Evolutionary conservation across 2,888 invertebrate species (phyloP).

Genomic region (Psococerastis gibbosa): DNA sequence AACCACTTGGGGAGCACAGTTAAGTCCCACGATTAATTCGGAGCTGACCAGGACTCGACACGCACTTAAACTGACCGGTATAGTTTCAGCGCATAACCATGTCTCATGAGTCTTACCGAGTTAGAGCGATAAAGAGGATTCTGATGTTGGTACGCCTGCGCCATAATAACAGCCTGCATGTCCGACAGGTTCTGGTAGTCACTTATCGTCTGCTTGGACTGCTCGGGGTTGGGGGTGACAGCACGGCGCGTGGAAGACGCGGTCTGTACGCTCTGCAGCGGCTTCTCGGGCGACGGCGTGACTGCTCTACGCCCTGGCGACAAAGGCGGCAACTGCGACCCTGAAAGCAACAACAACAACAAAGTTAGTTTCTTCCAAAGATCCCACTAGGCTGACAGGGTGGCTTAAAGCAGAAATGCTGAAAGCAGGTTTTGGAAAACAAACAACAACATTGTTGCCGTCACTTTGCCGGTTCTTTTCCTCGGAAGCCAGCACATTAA

Average conservation of each 20-base stretch:
- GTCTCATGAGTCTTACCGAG: not conserved
- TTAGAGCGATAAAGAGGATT: constrained; percentile 1
- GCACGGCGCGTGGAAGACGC: constrained; percentile 42
- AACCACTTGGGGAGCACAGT: too few relatives aligned
- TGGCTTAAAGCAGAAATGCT: too few relatives aligned
- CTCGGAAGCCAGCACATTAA: too few relatives aligned
- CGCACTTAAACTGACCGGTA: too few relatives aligned
- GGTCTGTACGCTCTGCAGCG: constrained; percentile 34
- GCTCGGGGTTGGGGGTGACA: constrained; percentile 68
- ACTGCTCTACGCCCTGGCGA: constrained; percentile 44
- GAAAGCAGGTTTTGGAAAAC: too few relatives aligned
- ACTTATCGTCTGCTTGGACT: constrained; percentile 25
- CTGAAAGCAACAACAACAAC: not conserved
- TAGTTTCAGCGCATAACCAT: too few relatives aligned
- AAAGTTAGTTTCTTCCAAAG: not conserved
- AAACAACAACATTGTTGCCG: too few relatives aligned
- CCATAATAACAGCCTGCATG: constrained; percentile 39
- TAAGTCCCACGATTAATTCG: too few relatives aligned
- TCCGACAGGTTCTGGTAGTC: constrained; percentile 52
- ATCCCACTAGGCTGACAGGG: too few relatives aligned
- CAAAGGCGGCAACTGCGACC: constrained; percentile 17
- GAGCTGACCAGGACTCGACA: too few relatives aligned
- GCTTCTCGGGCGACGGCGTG: constrained; percentile 71
- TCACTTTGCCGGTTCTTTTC: too few relatives aligned
- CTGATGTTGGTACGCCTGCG: not conserved